Conservation (phyloP, 1,140 invertebrate genomes). For the Holotrichia oblita region DNA sequence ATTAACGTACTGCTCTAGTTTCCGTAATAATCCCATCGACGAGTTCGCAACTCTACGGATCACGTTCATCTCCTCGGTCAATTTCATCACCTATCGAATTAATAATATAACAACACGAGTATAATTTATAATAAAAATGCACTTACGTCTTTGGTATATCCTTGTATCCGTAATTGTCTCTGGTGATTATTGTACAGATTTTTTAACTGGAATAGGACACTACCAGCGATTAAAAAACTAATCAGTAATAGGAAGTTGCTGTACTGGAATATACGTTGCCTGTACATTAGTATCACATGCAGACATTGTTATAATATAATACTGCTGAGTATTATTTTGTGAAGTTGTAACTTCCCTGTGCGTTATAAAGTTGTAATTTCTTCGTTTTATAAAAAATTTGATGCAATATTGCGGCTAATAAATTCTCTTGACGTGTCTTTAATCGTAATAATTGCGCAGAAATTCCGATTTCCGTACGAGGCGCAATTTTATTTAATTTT, state of each 20-base stretch:
- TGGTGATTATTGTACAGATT: constrained; percentile 54
- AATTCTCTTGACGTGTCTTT: too few species aligned
- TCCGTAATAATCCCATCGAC: constrained; percentile 51
- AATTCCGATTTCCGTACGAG: too few species aligned
- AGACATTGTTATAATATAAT: constrained; percentile 12
- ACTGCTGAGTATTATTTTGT: neutral
- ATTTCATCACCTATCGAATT: constrained; percentile 63
- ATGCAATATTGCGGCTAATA: neutral
- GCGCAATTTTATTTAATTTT: too few species aligned
- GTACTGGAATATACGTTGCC: constrained; percentile 48
- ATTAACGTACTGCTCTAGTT: constrained; percentile 58
- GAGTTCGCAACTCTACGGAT: constrained; percentile 63
- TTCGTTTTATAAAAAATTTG: neutral
- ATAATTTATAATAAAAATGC: constrained; percentile 39
- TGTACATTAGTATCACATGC: constrained; percentile 40
- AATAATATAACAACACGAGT: constrained; percentile 37
- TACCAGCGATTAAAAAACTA: constrained; percentile 50
- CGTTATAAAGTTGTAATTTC: neutral
- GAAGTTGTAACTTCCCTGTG: neutral
- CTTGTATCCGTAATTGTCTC: constrained; percentile 50
- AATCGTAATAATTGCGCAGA: neutral
- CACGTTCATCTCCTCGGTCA: constrained; percentile 62
- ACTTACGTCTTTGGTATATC: constrained; percentile 63
- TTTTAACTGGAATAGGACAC: constrained; percentile 54
- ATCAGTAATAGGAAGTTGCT: constrained; percentile 53